Evolutionary conservation across 2,113 vertebrate species (phyloP).

Genomic region (Ctenomys sociabilis): DNA sequence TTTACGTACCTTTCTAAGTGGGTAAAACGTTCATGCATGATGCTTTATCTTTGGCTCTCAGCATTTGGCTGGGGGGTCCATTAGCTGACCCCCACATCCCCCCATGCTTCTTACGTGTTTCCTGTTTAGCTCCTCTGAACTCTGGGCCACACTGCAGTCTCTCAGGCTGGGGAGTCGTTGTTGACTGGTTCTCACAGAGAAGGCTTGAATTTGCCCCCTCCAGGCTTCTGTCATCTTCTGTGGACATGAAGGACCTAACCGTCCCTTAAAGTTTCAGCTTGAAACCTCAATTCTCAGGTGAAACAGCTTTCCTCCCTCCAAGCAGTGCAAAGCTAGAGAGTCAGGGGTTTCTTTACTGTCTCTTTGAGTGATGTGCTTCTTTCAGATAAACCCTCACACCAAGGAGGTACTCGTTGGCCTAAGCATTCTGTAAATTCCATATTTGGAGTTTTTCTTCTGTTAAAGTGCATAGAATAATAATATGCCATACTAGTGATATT

Average conservation of each 20-base stretch:
- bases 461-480: not conserved
- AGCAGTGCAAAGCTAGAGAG: not conserved
- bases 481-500: not conserved
- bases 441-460: not conserved
- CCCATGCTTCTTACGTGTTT: not conserved
- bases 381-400: not conserved
- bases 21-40: not conserved
- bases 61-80: not conserved
- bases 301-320: not conserved
- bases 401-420: not conserved
- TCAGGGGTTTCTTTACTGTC: accelerated
- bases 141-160: not conserved
- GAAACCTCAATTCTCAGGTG: not conserved
- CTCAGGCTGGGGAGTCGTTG: not conserved
- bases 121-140: not conserved
- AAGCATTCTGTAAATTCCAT: not conserved
- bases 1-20: not conserved
- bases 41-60: not conserved
- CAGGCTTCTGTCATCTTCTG: not conserved
- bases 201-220: not conserved
- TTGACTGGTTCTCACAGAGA: not conserved
- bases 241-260: not conserved
- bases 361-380: not conserved
- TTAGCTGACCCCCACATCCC: not conserved
- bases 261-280: not conserved